Evolutionary conservation across 2,113 vertebrate species (phyloP).

Genomic region (Trogon surrucura): DNA sequence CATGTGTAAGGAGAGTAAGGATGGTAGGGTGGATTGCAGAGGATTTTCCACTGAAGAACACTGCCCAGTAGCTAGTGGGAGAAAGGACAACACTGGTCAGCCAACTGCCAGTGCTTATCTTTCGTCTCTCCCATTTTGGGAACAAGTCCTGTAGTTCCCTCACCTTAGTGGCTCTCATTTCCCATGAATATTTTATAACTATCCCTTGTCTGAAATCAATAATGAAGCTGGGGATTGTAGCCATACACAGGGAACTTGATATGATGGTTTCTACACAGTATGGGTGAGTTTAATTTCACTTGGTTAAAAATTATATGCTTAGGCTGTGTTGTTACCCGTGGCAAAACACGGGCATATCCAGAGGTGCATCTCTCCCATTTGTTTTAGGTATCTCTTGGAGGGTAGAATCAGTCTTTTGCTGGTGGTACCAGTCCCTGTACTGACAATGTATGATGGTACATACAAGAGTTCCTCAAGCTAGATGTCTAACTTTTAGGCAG

Average conservation of each 20-base stretch:
- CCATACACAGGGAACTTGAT: neutral
- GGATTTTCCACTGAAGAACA: neutral
- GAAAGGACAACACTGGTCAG: neutral
- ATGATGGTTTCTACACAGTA: fast-evolving
- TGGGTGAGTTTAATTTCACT: neutral
- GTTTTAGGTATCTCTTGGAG: neutral
- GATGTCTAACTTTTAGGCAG: neutral
- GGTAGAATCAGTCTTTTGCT: neutral
- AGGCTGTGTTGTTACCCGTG: neutral
- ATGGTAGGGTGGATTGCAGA: neutral
- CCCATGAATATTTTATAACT: neutral
- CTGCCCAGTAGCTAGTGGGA: neutral
- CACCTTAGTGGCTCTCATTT: neutral
- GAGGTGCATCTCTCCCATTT: neutral
- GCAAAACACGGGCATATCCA: neutral
- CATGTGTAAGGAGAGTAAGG: neutral
- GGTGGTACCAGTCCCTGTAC: neutral
- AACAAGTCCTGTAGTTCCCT: neutral
- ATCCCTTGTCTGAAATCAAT: neutral
- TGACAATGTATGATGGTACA: neutral
- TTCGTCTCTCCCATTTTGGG: neutral
- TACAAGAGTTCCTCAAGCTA: neutral
- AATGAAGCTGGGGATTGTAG: neutral
- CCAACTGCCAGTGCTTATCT: no score
- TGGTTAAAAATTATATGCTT: neutral